Conservation (phyloP, 2,113 vertebrate species). For the Sprattus sprattus region DNA sequence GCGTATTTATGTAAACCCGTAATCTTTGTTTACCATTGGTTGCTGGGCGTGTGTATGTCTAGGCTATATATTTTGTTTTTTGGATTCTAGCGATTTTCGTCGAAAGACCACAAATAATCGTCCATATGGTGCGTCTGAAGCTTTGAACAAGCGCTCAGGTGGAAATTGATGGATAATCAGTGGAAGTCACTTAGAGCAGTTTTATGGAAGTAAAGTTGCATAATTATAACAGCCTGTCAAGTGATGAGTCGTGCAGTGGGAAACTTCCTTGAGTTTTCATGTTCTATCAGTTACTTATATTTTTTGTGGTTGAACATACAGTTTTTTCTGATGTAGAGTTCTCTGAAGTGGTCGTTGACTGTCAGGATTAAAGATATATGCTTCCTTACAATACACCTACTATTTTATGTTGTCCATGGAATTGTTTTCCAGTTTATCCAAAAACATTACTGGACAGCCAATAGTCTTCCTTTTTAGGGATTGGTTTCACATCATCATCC, state of each 20-base stretch:
- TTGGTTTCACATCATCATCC: neutral
- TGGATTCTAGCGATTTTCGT: neutral
- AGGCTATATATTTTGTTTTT: neutral
- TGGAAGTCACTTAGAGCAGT: neutral
- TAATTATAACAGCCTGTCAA: neutral
- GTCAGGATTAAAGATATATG: neutral
- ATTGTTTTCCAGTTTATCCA: neutral
- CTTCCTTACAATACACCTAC: neutral
- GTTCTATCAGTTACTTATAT: neutral
- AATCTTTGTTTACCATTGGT: neutral
- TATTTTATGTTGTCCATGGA: neutral
- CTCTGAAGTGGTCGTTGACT: neutral
- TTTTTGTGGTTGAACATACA: neutral
- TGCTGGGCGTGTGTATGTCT: neutral
- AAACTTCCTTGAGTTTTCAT: neutral
- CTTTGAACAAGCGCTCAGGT: neutral
- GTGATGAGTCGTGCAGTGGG: neutral
- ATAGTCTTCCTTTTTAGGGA: neutral
- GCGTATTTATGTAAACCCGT: neutral
- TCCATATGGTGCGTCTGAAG: conserved; percentile 8
- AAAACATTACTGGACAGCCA: neutral
- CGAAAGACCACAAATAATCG: neutral
- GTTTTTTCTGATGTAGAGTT: neutral
- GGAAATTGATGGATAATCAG: neutral
- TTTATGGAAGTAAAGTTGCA: neutral